These are phyloP conservation scores for Paragorgia papillata DNA, from an alignment of 92 coral and sea anemone genomes.

Conservation along the genomic window DNA sequence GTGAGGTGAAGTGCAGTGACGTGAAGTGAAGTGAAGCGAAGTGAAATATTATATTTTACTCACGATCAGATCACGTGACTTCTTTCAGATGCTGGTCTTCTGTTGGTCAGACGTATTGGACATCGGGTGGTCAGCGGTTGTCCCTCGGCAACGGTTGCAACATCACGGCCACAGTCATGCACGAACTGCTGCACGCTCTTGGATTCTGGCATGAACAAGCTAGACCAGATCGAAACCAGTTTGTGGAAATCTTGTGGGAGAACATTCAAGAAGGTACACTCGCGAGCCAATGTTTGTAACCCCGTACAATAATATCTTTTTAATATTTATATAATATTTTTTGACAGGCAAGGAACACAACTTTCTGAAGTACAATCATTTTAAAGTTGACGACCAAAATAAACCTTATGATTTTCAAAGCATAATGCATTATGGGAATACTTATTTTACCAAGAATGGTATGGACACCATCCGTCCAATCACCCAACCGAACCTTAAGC, in stretches of 20 bases:
- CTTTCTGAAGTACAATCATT: conserved; percentile 71
- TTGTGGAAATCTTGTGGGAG: conserved; percentile 91
- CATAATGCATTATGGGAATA: conserved; percentile 86
- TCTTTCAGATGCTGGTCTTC: conserved; percentile 78
- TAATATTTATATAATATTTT: not conserved
- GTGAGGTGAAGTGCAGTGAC: not conserved
- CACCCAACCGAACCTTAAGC: conserved; percentile 59
- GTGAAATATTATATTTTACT: not conserved
- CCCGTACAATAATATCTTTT: not conserved
- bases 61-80: not conserved
- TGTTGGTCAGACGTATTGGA: conserved; percentile 80
- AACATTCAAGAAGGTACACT: conserved; percentile 71
- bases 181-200: conserved; percentile 86
- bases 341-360: conserved; percentile 65
- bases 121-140: conserved; percentile 68
- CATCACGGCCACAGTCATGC: conserved; percentile 71
- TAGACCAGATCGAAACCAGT: conserved; percentile 78
- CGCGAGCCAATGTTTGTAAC: too few species aligned
- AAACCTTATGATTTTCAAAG: conserved; percentile 86
- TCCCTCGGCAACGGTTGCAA: conserved; percentile 82
- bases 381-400: conserved; percentile 61
- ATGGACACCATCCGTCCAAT: conserved; percentile 70
- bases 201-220: conserved; percentile 98
- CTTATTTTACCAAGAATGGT: conserved; percentile 79
- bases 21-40: conserved; percentile 1